These are phyloP conservation scores for Dendrocincla fuliginosa DNA, from an alignment of 2,797 vertebrate genomes.

Conservation along the genomic window DNA sequence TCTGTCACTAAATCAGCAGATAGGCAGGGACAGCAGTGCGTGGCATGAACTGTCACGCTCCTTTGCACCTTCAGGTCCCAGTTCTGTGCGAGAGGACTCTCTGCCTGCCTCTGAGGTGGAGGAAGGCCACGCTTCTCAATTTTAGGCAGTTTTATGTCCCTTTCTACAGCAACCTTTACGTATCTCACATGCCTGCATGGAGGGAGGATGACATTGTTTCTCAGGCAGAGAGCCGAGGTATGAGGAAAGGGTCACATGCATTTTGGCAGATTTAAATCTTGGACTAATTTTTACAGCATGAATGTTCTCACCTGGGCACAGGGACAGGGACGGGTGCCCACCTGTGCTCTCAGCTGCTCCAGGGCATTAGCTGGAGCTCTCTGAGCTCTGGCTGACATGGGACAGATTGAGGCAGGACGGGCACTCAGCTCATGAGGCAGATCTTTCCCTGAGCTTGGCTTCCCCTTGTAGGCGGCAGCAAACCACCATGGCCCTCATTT, in stretches of 20 bases:
- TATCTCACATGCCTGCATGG: background rate
- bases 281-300: background rate
- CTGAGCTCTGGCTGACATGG: rapidly evolving
- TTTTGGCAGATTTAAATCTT: background rate
- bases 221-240: background rate
- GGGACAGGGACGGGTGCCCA: background rate
- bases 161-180: background rate
- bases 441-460: background rate
- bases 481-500: background rate
- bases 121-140: background rate
- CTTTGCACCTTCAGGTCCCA: background rate
- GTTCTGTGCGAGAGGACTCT: background rate
- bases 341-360: background rate
- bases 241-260: background rate
- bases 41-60: background rate
- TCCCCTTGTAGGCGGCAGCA: background rate
- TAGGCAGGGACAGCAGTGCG: background rate
- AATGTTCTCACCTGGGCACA: background rate
- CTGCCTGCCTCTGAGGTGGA: background rate
- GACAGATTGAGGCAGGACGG: rapidly evolving
- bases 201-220: background rate
- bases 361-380: background rate
- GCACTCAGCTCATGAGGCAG: background rate
- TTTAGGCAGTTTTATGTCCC: background rate
- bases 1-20: background rate